These are phyloP conservation scores for Tychaedon coryphoeus DNA, from an alignment of 2,113 vertebrate species.

Conservation along the genomic window DNA sequence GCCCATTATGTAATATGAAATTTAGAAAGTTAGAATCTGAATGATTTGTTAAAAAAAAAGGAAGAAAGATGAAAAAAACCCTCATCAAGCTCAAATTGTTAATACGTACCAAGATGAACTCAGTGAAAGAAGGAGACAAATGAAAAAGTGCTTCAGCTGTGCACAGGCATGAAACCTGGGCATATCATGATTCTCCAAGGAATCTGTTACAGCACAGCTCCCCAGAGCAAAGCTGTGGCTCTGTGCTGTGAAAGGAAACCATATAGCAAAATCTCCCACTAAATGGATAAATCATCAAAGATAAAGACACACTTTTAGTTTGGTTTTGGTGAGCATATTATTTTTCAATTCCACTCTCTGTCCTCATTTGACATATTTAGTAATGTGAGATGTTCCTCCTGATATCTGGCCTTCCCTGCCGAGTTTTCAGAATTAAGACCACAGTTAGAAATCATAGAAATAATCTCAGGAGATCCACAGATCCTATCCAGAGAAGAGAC, in stretches of 20 bases:
- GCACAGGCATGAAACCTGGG: neutral
- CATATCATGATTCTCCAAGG: neutral
- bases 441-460: neutral
- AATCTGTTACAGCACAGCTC: neutral
- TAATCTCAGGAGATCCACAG: neutral
- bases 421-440: conserved; percentile 15
- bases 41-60: neutral
- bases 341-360: neutral
- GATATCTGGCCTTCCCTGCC: neutral
- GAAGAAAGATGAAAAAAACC: neutral
- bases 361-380: neutral
- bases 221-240: neutral
- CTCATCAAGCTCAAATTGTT: neutral
- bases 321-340: neutral
- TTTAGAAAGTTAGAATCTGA: neutral
- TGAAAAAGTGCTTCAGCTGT: neutral
- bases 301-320: neutral
- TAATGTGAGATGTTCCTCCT: neutral
- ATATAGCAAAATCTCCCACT: neutral
- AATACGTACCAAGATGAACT: neutral
- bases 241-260: neutral
- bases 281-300: neutral
- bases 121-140: neutral
- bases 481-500: neutral
- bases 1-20: neutral